These are phyloP conservation scores for Xenopus petersii DNA, from an alignment of 2,797 vertebrate species.

Conservation along the genomic window DNA sequence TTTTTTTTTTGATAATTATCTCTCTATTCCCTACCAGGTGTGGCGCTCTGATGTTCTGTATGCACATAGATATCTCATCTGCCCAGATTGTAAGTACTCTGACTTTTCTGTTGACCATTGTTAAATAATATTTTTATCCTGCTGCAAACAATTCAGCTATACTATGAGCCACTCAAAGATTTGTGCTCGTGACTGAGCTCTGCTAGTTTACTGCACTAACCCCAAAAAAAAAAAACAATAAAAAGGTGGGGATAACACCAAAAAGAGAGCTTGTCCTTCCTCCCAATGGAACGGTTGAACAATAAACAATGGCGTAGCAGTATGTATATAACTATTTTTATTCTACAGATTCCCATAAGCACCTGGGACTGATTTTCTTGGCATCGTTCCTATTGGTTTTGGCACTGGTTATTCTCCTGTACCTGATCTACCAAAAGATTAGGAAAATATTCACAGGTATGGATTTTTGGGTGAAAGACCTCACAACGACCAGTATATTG, in stretches of 20 bases:
- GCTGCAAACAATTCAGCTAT: too few species aligned
- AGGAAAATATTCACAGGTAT: constrained; percentile 69
- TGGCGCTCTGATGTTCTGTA: constrained; percentile 81
- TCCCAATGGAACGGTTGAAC: too few species aligned
- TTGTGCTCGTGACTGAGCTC: too few species aligned
- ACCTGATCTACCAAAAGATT: constrained; percentile 54
- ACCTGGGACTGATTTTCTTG: constrained; percentile 66
- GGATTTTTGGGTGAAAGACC: not conserved
- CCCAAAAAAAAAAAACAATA: too few species aligned
- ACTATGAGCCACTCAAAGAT: too few species aligned
- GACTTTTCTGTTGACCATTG: not conserved
- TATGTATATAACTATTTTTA: not conserved
- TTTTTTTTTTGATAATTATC: not conserved
- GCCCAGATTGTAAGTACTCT: constrained; percentile 76
- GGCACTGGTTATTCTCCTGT: constrained; percentile 52
- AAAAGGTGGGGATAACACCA: too few species aligned
- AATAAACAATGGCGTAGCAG: too few species aligned
- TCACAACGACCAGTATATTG: too few species aligned
- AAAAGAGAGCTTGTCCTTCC: too few species aligned
- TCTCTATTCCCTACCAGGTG: constrained; percentile 65
- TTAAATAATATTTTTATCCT: too few species aligned
- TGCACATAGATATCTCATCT: constrained; percentile 73
- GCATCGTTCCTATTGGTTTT: constrained; percentile 54
- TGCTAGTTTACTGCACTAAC: too few species aligned
- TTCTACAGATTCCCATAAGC: constrained; percentile 69